Evolutionary conservation across 1,140 invertebrate species (phyloP), one percentile per base, ranked within the genome.

Genomic region (Microplitis demolitor): DNA sequence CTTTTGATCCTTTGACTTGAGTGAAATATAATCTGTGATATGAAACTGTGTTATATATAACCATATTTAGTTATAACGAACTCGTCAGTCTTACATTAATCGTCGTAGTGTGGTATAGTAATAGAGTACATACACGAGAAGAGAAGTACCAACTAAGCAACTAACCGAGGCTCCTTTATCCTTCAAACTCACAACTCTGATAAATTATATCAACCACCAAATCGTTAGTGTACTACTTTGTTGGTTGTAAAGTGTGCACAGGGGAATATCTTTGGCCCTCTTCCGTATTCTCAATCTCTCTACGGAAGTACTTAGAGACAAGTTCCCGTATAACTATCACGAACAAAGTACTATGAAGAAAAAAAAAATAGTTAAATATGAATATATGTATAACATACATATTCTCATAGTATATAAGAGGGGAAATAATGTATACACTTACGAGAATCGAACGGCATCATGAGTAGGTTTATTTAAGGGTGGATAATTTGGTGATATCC

Each of bases 121-220:
- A 11, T 45, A 11, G 39, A 45, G 39, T 45, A 5, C 5, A 45
- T 45, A 45, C 11, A 45, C 39, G 39, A 45, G 39, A 45, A 9
- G 39, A 9, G 24, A 45, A 45, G 6, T 45, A 45, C 5, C 4
- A 45, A 35, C 14, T 53, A 50, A 39, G 54, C 24, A 45, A 35
- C n/a, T 4, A 33, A 53, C 53, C 69, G 34, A 62, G 14, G 51
- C 24, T 66, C 63, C 33, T 60, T 50, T n/a, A 53, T 66, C 51
- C 66, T 24, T 37, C 51, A 54, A 35, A 13, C 60, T 66, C 54
- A 66, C 54, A 56, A 31, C 61, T 24, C 37, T 39, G 63, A 72
- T 72, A 63, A 72, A 72, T 72, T 72, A 72, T 72, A 72, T 66
- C 70, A 53, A 34, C 53, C 34, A 60, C 66, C 63, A 66, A 66